Base-by-base conservation (phyloP, 2,888 invertebrate species). In the Drosophila pseudotalamancana region DNA sequence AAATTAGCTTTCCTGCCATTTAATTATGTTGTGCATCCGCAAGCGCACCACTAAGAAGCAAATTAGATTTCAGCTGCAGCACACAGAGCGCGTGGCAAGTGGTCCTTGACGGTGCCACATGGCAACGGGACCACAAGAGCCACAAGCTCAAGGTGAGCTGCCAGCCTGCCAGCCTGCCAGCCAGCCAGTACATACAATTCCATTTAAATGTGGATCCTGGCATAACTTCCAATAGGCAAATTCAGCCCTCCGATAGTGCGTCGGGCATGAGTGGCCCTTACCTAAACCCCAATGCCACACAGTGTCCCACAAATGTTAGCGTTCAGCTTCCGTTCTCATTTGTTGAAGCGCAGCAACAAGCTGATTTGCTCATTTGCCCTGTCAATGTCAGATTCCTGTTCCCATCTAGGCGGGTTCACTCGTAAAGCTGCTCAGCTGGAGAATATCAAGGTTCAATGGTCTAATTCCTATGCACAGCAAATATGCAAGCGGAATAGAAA, bases 1-100 rank as follows among this genome's bases (percentile, higher is more conserved):
- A 57, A 75, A 82, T 43, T 62, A 40, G 42, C 64, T 75, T 60
- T 50, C 9, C 50, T 50, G 27, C n/a, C 70, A 86, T 80, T 77
- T 40, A 74, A 77, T 82, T 86, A 82, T 74, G 67, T 63, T 49
- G 65, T 50, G 46, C 39, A 46, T 18, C 53, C 57, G 46, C 60
- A 59, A 55, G 53, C 57, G 56, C 31, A 21, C 40, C 63, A 66
- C 54, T 55, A 70, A 40, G 16, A 49, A 49, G 23, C 57, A 63
- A 72, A 69, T 69, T 39, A 48, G 49, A 50, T 60, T 61, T 14
- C 31, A 27, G 35, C 5, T 32, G 40, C 12, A 35, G 35, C 21
- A n/a, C n/a, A n/a, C n/a, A 46, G 37, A 34, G 25, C 6, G 18
- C 23, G 23, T 16, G 9, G 29, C 27, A 42, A 42, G n/a, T 42